Percentiles rank a stretch among this genome's conserved stretches.
phyloP scores from a whole-genome alignment of 1,140 invertebrate species.

The Leptinotarsa defecta region DNA sequence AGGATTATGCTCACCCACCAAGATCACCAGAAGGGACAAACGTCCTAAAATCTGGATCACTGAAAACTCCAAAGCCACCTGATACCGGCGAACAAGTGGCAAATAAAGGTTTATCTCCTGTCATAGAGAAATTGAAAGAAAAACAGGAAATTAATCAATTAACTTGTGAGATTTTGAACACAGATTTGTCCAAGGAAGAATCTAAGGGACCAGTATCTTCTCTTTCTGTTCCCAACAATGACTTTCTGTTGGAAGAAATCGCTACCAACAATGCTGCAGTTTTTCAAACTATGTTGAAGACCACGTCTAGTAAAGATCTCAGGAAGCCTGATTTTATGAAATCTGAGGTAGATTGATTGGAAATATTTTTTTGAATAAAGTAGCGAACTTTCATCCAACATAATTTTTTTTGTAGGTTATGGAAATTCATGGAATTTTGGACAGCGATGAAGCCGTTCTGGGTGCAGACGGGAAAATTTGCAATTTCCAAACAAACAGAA shows the following conservation, averaged over 20 bases:
- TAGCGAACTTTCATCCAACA: too few relatives aligned
- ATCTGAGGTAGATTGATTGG: conserved; percentile 36
- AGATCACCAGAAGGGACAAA: neutral
- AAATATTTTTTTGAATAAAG: conserved; percentile 4
- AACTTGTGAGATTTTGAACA: conserved; percentile 28
- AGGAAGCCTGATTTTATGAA: conserved; percentile 39
- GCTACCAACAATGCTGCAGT: conserved; percentile 38
- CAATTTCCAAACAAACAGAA: conserved; percentile 49
- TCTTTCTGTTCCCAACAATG: conserved; percentile 24
- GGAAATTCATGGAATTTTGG: conserved; percentile 61
- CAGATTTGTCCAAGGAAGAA: conserved; percentile 38
- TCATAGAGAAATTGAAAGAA: conserved; percentile 44
- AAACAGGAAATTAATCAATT: conserved; percentile 31
- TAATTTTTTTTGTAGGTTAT: conserved; percentile 55
- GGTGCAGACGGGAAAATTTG: conserved; percentile 65
- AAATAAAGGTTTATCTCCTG: conserved; percentile 28
- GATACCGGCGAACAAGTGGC: neutral
- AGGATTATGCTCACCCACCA: conserved; percentile 2
- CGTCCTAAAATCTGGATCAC: neutral
- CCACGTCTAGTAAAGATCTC: conserved; percentile 5
- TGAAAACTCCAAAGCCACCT: neutral
- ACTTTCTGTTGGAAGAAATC: conserved; percentile 43
- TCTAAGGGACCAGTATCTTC: conserved; percentile 29
- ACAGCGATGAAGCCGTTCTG: conserved; percentile 61
- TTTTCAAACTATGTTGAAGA: conserved; percentile 43